A percentile compares a stretch with the other conserved stretches of the same genome.
These are phyloP conservation scores for Megastigmus dorsalis DNA, from an alignment of 2,888 invertebrate genomes.

Conservation along the genomic window DNA sequence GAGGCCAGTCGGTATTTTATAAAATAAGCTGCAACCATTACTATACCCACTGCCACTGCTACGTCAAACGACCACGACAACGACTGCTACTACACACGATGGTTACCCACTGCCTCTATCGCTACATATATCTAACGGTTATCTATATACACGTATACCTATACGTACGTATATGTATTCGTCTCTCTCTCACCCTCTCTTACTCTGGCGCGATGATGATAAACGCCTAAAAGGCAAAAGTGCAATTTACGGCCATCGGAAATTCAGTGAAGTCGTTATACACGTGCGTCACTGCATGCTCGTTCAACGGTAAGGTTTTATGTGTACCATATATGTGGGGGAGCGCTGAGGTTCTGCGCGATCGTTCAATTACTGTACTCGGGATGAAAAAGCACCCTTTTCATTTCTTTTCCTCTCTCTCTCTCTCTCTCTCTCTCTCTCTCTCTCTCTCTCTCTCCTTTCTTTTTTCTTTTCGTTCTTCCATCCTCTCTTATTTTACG, in stretches of 20 bases:
- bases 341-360: not conserved
- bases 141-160: too few relatives aligned
- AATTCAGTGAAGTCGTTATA: slow-evolving; percentile 46
- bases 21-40: too few relatives aligned
- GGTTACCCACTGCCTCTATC: not conserved
- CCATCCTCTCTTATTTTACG: too few relatives aligned
- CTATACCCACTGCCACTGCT: too few relatives aligned
- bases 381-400: not conserved
- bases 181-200: too few relatives aligned
- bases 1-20: not conserved
- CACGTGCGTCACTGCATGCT: slow-evolving; percentile 38
- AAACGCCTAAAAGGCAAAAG: slow-evolving; percentile 19
- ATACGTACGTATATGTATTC: too few relatives aligned
- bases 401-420: not conserved
- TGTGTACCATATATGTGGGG: slow-evolving; percentile 2
- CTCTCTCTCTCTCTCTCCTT: too few relatives aligned
- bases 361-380: not conserved
- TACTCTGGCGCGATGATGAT: not conserved
- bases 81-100: too few relatives aligned
- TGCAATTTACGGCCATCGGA: slow-evolving; percentile 38
- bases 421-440: not conserved
- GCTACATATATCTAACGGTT: not conserved
- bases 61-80: too few relatives aligned
- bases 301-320: not conserved
- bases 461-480: not conserved